Evolutionary conservation across 2,797 vertebrate species (phyloP), one percentile per base, ranked within the genome.

Genomic region (Taeniopygia guttata): DNA sequence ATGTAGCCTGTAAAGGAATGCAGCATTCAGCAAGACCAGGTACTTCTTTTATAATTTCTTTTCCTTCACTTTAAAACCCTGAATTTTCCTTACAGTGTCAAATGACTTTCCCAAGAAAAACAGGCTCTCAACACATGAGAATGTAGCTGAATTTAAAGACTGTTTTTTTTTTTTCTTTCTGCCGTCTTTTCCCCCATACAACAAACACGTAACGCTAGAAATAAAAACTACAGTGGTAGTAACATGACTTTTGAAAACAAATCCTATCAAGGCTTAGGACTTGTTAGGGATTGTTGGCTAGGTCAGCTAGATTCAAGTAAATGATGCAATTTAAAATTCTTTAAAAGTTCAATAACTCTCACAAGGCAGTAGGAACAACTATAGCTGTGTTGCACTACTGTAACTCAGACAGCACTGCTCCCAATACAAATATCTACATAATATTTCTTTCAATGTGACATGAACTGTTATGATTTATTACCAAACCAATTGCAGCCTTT

Each of bases 221-320:
- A 92, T 89, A 95, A 69, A 87, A 95, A 45, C 16, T 89, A 90
- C 84, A 93, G 68, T 36, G 89, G 75, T 82, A 94, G 46, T 83
- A 88, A 96, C 70, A 29, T 32, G 91, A 93, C 67, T 90, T 94
- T 96, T 92, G 84, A 94, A 96, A 95, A 82, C 74, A 95, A 94
- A 94, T 75, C 56, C 87, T 66, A 25, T 82, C 70, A 89, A 92
- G 76, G 42, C 36, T 91, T 55, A 56, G 60, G 13, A 26, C 89
- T 96, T 96, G 77, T 48, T 93, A 95, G 87, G 40, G 38, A 55
- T 54, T 70, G 23, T 46, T 59, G 30, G 32, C 87, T 94, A 78
- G 16, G 32, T 73, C 96, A 94, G 67, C 69, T 95, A 90, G 90
- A 93, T 95, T 95, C 81, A 96, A 96, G 93, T 89, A 97, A 96